Evolutionary conservation across 2,113 vertebrate species (phyloP).

Genomic region (Willisornis vidua): DNA sequence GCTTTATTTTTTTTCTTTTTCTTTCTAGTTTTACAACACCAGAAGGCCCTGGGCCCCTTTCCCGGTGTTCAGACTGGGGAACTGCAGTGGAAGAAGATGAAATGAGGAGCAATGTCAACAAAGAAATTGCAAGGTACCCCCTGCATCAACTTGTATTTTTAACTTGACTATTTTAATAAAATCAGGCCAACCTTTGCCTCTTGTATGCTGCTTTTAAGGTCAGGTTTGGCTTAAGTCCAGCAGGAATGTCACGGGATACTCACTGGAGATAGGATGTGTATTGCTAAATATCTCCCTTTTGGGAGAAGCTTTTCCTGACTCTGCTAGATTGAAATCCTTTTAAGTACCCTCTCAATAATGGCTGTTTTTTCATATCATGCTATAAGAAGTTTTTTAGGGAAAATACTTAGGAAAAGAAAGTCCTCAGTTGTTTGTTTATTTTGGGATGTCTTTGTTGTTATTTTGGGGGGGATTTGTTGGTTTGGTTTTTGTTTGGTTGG

Average conservation of each 20-base stretch:
- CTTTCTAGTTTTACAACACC: constrained; percentile 90
- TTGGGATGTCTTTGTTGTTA: background rate
- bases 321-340: background rate
- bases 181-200: background rate
- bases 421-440: background rate
- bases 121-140: constrained; percentile 87
- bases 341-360: background rate
- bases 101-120: constrained; percentile 83
- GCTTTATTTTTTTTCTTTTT: background rate
- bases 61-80: constrained; percentile 88
- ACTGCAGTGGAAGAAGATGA: constrained; percentile 90
- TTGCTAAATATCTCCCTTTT: background rate
- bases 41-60: constrained; percentile 80
- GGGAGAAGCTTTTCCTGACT: background rate
- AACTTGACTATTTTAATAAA: background rate
- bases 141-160: background rate
- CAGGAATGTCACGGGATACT: background rate
- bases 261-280: background rate
- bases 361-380: accelerated
- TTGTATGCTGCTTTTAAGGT: background rate
- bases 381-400: background rate
- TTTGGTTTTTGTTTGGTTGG: no score
- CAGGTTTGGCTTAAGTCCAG: background rate
- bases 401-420: background rate
- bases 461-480: background rate